These are phyloP conservation scores for Hylaeus volcanicus DNA, from an alignment of 1,140 invertebrate species.

Conservation along the genomic window DNA sequence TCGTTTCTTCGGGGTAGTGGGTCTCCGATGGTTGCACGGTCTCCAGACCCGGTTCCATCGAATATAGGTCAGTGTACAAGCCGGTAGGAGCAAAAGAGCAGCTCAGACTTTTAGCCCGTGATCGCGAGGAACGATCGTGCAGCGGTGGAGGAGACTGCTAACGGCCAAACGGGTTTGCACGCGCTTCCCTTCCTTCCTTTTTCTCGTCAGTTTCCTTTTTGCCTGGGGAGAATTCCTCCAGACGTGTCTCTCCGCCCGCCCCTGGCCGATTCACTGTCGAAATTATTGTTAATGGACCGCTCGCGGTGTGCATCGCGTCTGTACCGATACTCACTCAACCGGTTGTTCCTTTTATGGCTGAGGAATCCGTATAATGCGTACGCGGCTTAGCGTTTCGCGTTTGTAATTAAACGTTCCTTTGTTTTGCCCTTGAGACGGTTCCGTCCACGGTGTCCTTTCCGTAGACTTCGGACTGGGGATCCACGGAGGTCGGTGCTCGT, in stretches of 20 bases:
- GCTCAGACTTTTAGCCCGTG: slow-evolving; percentile 54
- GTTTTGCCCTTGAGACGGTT: slow-evolving; percentile 22
- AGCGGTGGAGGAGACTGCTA: slow-evolving; percentile 61
- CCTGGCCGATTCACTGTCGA: slow-evolving; percentile 38
- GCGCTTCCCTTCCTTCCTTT: slow-evolving; percentile 64
- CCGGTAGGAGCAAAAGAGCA: slow-evolving; percentile 71
- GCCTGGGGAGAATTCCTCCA: slow-evolving; percentile 51
- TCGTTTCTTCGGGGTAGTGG: slow-evolving; percentile 68
- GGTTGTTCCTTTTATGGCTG: slow-evolving; percentile 8
- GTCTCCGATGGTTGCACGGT: slow-evolving; percentile 65
- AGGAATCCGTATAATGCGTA: slow-evolving; percentile 43
- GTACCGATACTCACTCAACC: slow-evolving; percentile 27
- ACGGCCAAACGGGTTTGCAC: slow-evolving; percentile 78
- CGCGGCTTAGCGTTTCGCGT: slow-evolving; percentile 20
- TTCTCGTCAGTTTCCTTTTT: slow-evolving; percentile 36
- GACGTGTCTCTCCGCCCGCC: slow-evolving; percentile 4
- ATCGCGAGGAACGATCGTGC: slow-evolving; percentile 48
- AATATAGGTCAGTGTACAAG: slow-evolving; percentile 81
- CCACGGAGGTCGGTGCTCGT: not conserved
- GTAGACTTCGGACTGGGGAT: not conserved
- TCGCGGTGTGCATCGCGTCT: slow-evolving; percentile 36
- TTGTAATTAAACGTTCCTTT: slow-evolving; percentile 59
- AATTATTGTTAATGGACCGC: slow-evolving; percentile 62
- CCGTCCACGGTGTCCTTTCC: not conserved
- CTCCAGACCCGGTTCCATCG: slow-evolving; percentile 75